A percentile compares a stretch with the other conserved stretches of the same genome.
These are phyloP conservation scores for Protomyctophum bolini DNA, from an alignment of 2,113 vertebrate species.

Conservation along the genomic window DNA sequence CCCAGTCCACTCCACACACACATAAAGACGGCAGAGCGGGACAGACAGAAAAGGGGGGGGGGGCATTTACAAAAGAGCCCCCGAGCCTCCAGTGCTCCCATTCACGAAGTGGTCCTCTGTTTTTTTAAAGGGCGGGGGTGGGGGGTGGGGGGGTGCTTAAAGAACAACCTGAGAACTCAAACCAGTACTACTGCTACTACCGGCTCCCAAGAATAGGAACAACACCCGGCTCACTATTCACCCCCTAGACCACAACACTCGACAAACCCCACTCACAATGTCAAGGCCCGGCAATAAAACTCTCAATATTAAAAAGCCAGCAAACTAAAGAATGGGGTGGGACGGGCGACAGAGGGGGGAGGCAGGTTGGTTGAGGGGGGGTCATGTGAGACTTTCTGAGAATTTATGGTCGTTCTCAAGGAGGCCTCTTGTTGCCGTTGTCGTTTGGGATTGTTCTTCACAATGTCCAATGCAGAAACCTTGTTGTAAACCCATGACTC, in stretches of 20 bases:
- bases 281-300: constrained; percentile 54
- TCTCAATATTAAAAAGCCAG: constrained; percentile 48
- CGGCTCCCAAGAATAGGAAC: background rate
- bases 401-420: constrained; percentile 39
- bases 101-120: constrained; percentile 35
- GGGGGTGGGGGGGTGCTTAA: background rate
- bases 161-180: background rate
- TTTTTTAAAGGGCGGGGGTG: too few relatives aligned
- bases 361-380: too few relatives aligned
- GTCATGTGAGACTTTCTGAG: too few relatives aligned
- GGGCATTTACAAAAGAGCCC: constrained; percentile 44
- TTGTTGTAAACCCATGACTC: too few relatives aligned
- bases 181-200: too few relatives aligned
- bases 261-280: constrained; percentile 23
- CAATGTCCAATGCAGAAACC: too few relatives aligned
- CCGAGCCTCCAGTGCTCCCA: constrained; percentile 22
- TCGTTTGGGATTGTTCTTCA: background rate
- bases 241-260: constrained; percentile 30
- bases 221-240: constrained; percentile 33
- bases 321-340: background rate
- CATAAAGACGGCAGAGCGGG: constrained; percentile 42
- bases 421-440: constrained; percentile 26
- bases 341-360: too few relatives aligned
- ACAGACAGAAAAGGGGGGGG: constrained; percentile 36
- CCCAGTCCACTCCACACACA: background rate